These are phyloP conservation scores for Tiphia femorata DNA, from an alignment of 2,888 invertebrate species.

Conservation along the genomic window DNA sequence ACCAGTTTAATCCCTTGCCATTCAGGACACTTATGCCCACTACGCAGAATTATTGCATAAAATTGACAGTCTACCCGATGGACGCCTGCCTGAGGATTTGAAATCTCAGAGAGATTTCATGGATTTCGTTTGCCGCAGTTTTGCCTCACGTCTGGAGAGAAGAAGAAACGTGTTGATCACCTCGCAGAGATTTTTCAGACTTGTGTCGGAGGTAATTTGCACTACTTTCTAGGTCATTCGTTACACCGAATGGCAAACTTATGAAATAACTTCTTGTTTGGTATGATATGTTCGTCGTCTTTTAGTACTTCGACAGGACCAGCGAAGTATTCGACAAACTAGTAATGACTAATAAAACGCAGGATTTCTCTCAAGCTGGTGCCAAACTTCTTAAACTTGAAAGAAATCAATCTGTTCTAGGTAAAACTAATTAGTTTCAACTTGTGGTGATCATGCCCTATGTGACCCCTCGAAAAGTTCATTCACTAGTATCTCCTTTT, in stretches of 20 bases:
- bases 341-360: slow-evolving; percentile 74
- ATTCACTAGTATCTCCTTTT: too few relatives aligned
- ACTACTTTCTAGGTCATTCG: background rate
- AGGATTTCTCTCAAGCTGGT: slow-evolving; percentile 73
- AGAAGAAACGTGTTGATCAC: slow-evolving; percentile 81
- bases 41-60: slow-evolving; percentile 83
- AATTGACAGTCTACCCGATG: slow-evolving; percentile 74
- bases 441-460: background rate
- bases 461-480: too few relatives aligned
- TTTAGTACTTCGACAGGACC: slow-evolving; percentile 76
- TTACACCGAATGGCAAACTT: background rate
- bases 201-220: slow-evolving; percentile 76
- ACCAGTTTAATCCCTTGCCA: background rate
- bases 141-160: slow-evolving; percentile 80
- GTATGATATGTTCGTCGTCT: slow-evolving; percentile 1
- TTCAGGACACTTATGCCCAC: slow-evolving; percentile 82
- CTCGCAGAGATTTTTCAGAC: slow-evolving; percentile 81
- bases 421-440: slow-evolving; percentile 63
- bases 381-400: slow-evolving; percentile 73
- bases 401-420: slow-evolving; percentile 74
- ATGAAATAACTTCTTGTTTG: background rate
- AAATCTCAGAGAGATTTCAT: slow-evolving; percentile 83
- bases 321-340: slow-evolving; percentile 78
- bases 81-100: slow-evolving; percentile 72
- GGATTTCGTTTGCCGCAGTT: slow-evolving; percentile 85